Percentiles rank a stretch among this genome's conserved stretches.
Evolutionary conservation across 2,113 vertebrate species (phyloP).

Genomic region (Xiphias gladius): DNA sequence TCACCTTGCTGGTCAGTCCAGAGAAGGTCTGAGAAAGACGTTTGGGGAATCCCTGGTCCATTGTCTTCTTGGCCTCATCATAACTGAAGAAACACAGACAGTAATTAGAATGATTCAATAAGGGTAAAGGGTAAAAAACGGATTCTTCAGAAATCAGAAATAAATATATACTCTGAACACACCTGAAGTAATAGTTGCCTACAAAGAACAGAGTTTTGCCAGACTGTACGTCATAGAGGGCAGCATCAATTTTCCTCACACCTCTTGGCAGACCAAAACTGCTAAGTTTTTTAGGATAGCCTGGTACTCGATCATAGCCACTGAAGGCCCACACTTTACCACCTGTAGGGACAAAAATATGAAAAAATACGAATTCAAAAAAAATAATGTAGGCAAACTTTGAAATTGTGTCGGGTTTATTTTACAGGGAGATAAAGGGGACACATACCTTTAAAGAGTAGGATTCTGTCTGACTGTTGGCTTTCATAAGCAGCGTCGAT

Average conservation of each 20-base stretch:
- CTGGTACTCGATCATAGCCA: slow-evolving; percentile 3
- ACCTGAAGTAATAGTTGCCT: slow-evolving; percentile 52
- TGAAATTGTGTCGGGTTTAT: not conserved
- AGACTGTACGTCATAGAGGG: slow-evolving; percentile 29
- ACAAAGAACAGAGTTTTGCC: slow-evolving; percentile 55
- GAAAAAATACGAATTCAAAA: too few species aligned
- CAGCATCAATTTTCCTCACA: slow-evolving; percentile 56
- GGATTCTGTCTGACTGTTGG: slow-evolving; percentile 55
- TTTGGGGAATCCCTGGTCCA: slow-evolving; percentile 86
- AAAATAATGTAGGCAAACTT: not conserved
- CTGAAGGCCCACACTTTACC: slow-evolving; percentile 51
- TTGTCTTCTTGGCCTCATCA: slow-evolving; percentile 79
- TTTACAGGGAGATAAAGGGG: not conserved
- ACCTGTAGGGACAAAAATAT: not conserved
- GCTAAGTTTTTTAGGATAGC: slow-evolving; percentile 44
- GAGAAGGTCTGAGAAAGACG: slow-evolving; percentile 76
- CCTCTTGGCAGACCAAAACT: slow-evolving; percentile 46
- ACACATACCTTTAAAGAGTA: slow-evolving; percentile 79
- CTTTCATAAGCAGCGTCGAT: slow-evolving; percentile 91
- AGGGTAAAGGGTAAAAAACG: not conserved
- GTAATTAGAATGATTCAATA: not conserved
- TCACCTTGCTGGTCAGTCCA: slow-evolving; percentile 80
- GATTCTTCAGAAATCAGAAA: not conserved
- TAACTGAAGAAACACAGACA: slow-evolving; percentile 81
- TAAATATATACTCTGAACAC: not conserved